These are phyloP conservation scores for Antigone vipio DNA, from an alignment of 2,113 vertebrate genomes.

Conservation along the genomic window DNA sequence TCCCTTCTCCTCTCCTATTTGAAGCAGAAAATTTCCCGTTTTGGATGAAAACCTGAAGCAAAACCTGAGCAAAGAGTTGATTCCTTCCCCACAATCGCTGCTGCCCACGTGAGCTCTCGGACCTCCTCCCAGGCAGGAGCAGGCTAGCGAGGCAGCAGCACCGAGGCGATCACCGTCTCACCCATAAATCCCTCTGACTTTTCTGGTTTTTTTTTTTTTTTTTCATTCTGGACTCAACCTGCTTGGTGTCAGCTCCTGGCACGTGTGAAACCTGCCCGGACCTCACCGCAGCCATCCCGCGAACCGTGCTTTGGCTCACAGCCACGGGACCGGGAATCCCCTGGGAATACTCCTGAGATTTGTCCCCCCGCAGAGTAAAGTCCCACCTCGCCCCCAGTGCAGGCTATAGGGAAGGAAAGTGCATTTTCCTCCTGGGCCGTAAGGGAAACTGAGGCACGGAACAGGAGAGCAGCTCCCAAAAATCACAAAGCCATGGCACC, in stretches of 20 bases:
- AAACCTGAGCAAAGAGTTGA: neutral
- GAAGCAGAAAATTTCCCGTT: neutral
- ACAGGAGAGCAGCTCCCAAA: neutral
- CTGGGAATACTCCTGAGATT: neutral
- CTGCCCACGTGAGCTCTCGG: neutral
- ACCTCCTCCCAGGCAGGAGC: neutral
- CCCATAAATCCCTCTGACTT: neutral
- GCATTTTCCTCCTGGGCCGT: neutral
- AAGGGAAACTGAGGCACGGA: neutral
- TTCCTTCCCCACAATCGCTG: accelerated
- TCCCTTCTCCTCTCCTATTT: neutral
- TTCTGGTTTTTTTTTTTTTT: neutral
- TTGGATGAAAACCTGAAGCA: neutral
- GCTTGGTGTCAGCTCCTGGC: neutral
- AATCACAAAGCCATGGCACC: neutral
- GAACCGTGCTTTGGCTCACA: accelerated
- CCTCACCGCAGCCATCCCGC: neutral
- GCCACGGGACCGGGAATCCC: neutral
- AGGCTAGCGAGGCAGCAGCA: neutral
- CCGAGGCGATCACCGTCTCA: accelerated
- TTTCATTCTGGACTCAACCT: neutral
- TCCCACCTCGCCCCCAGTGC: neutral
- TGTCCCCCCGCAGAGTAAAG: no score
- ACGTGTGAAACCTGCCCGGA: accelerated
- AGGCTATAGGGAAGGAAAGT: neutral